Conservation (phyloP, 2,113 vertebrate genomes). For the Stomatorhinus ivindoensis region DNA sequence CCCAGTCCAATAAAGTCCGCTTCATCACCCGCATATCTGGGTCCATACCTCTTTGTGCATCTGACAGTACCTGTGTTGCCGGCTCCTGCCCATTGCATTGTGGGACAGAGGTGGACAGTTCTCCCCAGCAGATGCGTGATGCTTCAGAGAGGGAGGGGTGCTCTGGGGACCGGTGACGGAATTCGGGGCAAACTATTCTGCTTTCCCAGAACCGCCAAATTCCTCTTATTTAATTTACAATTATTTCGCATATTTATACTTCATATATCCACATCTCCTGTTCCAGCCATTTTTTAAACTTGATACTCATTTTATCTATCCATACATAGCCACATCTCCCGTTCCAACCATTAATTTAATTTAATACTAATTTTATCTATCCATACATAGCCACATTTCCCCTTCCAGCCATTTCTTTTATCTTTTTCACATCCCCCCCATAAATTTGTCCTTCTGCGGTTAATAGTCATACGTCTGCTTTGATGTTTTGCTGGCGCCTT, state of each 20-base stretch:
- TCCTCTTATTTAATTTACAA: not conserved
- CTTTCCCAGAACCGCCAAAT: not conserved
- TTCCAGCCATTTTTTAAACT: not conserved
- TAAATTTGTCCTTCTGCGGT: not conserved
- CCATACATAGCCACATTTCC: no score
- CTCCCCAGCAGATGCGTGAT: not conserved
- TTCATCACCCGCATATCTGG: no score
- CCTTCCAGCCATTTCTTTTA: no score
- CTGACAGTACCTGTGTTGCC: no score
- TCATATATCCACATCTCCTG: not conserved
- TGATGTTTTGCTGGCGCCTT: not conserved
- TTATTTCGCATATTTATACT: not conserved
- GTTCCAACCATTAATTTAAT: not conserved
- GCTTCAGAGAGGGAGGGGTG: not conserved
- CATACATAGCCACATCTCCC: no score
- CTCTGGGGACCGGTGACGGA: not conserved
- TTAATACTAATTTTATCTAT: no score
- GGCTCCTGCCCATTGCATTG: not conserved
- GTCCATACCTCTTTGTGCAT: no score
- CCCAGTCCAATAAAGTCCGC: no score
- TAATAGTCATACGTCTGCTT: not conserved
- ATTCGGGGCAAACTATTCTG: not conserved
- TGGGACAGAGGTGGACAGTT: not conserved
- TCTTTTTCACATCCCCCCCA: not conserved
- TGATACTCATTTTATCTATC: no score